Evolutionary conservation across 1,140 invertebrate species (phyloP).

Genomic region (Drosophila teissieri): DNA sequence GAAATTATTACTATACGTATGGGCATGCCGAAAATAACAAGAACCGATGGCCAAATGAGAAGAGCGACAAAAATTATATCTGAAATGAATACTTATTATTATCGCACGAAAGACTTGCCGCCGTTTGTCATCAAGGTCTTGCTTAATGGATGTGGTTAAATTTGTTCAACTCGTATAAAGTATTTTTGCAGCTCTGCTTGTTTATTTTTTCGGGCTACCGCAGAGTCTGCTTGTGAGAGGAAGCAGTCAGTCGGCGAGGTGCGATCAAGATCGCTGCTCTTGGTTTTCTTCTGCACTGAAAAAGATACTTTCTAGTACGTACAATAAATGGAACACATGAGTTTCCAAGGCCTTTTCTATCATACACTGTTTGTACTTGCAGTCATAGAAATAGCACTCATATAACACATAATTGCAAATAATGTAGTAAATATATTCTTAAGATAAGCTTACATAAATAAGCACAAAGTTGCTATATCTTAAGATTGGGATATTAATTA

Average conservation of each 20-base stretch:
- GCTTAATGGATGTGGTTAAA: conserved; percentile 59
- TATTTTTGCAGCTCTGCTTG: conserved; percentile 53
- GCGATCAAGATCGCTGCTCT: conserved; percentile 37
- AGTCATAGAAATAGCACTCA: too few species aligned
- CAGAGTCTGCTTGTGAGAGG: conserved; percentile 21
- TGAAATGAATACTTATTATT: conserved; percentile 75
- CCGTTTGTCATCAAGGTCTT: conserved; percentile 77
- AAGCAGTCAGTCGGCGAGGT: conserved; percentile 35
- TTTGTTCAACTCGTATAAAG: conserved; percentile 46
- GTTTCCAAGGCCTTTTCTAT: too few species aligned
- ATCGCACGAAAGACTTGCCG: conserved; percentile 71
- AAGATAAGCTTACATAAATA: too few species aligned
- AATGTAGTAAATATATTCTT: too few species aligned
- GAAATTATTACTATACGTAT: conserved; percentile 23
- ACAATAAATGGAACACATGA: too few species aligned
- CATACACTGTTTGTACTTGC: too few species aligned
- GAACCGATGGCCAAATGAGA: conserved; percentile 19
- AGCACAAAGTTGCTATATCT: too few species aligned
- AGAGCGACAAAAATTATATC: conserved; percentile 48
- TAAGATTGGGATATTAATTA: too few species aligned
- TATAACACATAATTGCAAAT: too few species aligned
- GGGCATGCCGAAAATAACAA: conserved; percentile 27
- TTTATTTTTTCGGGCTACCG: conserved; percentile 18
- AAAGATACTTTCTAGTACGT: neutral
- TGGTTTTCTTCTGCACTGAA: neutral